phyloP scores from a whole-genome alignment of 2,113 vertebrate genomes.

The Macrotis lagotis region DNA sequence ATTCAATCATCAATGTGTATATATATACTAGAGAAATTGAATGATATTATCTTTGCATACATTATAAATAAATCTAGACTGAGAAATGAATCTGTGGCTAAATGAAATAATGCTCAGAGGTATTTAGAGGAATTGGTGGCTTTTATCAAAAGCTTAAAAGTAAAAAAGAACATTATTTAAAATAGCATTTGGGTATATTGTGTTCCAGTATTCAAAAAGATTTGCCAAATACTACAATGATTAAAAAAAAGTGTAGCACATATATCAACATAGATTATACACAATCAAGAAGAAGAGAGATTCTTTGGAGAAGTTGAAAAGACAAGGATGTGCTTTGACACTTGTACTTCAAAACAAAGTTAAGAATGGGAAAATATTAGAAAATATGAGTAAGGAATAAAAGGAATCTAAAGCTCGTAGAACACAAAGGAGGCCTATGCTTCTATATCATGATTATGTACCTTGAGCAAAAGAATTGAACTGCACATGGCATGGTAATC shows the following conservation, averaged over 20 bases:
- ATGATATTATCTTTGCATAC: not conserved
- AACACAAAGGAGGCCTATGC: not conserved
- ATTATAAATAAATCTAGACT: not conserved
- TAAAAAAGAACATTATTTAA: not conserved
- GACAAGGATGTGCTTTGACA: not conserved
- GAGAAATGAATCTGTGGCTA: not conserved
- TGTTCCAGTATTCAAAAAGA: not conserved
- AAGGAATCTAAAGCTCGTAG: not conserved
- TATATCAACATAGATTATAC: not conserved
- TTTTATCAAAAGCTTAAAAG: not conserved
- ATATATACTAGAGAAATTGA: not conserved
- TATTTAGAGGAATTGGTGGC: not conserved
- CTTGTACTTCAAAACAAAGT: not conserved
- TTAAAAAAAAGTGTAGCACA: not conserved
- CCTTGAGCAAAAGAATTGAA: not conserved
- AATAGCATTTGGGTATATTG: not conserved
- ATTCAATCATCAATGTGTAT: not conserved
- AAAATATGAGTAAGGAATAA: not conserved
- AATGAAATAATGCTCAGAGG: not conserved
- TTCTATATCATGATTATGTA: not conserved
- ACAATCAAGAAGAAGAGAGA: not conserved
- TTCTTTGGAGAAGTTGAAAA: not conserved
- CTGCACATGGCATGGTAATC: not conserved
- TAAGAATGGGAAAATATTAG: not conserved
- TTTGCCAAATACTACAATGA: not conserved